Evolutionary conservation across 1,140 invertebrate species (phyloP).

Genomic region (Dufourea novaeangliae): DNA sequence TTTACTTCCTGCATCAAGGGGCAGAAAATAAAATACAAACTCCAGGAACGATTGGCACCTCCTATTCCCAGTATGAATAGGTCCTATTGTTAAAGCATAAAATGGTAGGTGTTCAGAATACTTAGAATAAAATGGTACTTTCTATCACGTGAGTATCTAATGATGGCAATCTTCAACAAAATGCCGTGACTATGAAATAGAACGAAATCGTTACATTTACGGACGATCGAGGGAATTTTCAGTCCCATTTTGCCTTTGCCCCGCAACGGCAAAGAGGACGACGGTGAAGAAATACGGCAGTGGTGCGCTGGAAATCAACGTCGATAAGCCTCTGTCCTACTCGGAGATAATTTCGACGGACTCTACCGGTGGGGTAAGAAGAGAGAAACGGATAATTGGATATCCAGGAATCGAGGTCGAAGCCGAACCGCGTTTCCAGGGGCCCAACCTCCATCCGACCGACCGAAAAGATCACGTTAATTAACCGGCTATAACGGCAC

Average conservation of each 20-base stretch:
- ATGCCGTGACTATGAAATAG: not conserved
- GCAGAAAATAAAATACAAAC: too few relatives aligned
- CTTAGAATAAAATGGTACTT: not conserved
- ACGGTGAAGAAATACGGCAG: not conserved
- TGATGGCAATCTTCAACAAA: too few relatives aligned
- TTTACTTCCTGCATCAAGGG: not conserved
- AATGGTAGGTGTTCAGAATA: not conserved
- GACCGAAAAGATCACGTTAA: slow-evolving; percentile 29
- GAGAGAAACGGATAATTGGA: slow-evolving; percentile 49
- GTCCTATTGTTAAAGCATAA: not conserved
- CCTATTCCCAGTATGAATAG: too few relatives aligned
- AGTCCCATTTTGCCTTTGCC: not conserved
- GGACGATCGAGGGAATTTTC: not conserved
- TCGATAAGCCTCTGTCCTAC: slow-evolving; percentile 10
- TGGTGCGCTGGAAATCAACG: not conserved
- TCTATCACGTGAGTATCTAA: too few relatives aligned
- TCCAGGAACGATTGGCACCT: too few relatives aligned
- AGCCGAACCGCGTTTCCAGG: slow-evolving; percentile 28
- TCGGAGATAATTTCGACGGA: slow-evolving; percentile 22
- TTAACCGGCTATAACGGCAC: slow-evolving; percentile 30
- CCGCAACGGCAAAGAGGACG: not conserved
- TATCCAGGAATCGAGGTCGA: slow-evolving; percentile 48
- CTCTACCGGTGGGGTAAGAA: not conserved
- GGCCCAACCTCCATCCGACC: too few relatives aligned
- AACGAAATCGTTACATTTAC: not conserved